Evolutionary conservation across 2,888 invertebrate genomes (phyloP), one percentile per base, ranked within the genome.

Genomic region (Drosophila longiperda): DNA sequence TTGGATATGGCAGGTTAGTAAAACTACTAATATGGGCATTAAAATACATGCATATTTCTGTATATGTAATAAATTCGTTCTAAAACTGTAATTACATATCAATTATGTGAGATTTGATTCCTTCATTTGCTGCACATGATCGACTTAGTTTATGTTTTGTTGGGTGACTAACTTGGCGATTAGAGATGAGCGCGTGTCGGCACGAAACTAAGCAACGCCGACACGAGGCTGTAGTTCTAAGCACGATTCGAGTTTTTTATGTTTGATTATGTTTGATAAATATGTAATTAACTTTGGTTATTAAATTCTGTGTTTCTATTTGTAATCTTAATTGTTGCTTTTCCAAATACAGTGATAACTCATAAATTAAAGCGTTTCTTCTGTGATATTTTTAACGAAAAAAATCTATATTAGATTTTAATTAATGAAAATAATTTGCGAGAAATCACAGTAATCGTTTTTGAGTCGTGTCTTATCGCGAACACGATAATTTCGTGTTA

Each of bases 1-100:
- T 52, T 55, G 52, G 54, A 75, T 29, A 70, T n/a, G 42, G 57
- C 52, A 80, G 57, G 77, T 77, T 66, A 75, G 80, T 79, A 29
- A 59, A n/a, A 15, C 60, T 59, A 38, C 45, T 61, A 32, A 42
- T 49, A n/a, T 54, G 50, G 62, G 42, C 36, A 33, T 62, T 52
- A 29, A 55, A 34, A 59, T 48, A 70, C 50, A 36, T 57, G 42
- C 38, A 23, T 8, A 32, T 11, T 23, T 29, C 8, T 23, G 45
- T 15, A 15, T 17, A 29, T 29, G n/a, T 58, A 42, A 32, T 29
- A 66, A n/a, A n/a, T 48, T 38, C 15, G 40, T 33, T 49, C 33
- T 55, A 40, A 70, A 36, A 20, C 32, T 55, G 20, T 52, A n/a
- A 55, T 26, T 32, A 62, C 8, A 58, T 49, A 36, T 50, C 29